A percentile compares a stretch with the other conserved stretches of the same genome.
Evolutionary conservation across 2,113 vertebrate genomes (phyloP).

Genomic region (Motacilla alba): DNA sequence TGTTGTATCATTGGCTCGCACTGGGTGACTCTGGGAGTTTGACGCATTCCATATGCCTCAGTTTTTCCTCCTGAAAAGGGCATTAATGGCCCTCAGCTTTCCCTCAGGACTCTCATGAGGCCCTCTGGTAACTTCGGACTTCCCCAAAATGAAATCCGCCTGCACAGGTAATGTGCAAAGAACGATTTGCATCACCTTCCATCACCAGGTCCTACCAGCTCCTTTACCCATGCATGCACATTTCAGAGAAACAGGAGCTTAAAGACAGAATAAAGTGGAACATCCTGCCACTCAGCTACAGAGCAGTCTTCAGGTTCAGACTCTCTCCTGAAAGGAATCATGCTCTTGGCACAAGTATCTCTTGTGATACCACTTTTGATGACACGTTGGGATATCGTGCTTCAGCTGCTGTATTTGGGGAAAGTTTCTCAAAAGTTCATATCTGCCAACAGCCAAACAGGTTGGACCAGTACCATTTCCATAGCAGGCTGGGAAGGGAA

Average conservation of each 20-base stretch:
- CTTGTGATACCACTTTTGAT: neutral
- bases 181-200: neutral
- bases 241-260: neutral
- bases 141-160: neutral
- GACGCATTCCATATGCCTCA: neutral
- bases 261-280: neutral
- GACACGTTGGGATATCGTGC: neutral
- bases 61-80: neutral
- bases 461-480: neutral
- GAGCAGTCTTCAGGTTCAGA: neutral
- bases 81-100: neutral
- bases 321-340: neutral
- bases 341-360: neutral
- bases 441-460: neutral
- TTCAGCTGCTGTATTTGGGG: neutral
- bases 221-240: neutral
- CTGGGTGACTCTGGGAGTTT: neutral
- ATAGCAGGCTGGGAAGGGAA: neutral
- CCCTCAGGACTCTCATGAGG: accelerated
- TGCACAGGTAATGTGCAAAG: neutral
- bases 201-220: neutral
- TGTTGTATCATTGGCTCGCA: neutral
- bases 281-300: neutral
- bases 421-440: neutral
- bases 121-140: neutral